Conservation (phyloP, 53 echinoderm and acorn worm genomes). For the Paracentrotus lividus region DNA sequence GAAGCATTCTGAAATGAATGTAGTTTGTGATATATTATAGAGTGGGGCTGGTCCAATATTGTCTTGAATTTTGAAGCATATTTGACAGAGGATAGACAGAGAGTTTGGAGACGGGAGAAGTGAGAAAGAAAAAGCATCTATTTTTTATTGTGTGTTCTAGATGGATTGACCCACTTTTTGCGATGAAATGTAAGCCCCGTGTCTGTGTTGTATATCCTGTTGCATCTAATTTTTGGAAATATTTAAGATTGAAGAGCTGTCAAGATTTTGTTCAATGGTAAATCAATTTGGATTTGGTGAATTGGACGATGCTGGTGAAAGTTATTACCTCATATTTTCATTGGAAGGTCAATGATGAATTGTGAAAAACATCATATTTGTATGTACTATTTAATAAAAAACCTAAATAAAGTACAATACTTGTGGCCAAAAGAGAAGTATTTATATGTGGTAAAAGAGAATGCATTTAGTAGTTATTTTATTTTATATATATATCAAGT, state of each 20-base stretch:
- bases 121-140: slow-evolving; percentile 15
- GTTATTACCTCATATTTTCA: neutral
- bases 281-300: neutral
- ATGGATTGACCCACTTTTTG: neutral
- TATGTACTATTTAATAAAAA: neutral
- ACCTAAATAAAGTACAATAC: no score
- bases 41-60: slow-evolving; percentile 40
- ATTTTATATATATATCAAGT: no score
- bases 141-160: slow-evolving; percentile 23
- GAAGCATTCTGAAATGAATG: neutral
- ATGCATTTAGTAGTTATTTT: no score
- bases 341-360: neutral
- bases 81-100: neutral
- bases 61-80: neutral
- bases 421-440: no score
- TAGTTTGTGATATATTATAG: slow-evolving; percentile 21
- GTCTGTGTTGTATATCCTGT: neutral
- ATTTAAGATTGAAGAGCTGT: neutral
- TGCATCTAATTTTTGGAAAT: neutral
- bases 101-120: neutral
- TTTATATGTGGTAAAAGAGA: no score
- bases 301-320: neutral
- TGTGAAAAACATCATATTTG: neutral
- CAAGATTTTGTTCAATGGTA: neutral
- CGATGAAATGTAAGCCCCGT: neutral